Conservation (phyloP, 2,888 invertebrate genomes). For the Yponomeuta malinellus region DNA sequence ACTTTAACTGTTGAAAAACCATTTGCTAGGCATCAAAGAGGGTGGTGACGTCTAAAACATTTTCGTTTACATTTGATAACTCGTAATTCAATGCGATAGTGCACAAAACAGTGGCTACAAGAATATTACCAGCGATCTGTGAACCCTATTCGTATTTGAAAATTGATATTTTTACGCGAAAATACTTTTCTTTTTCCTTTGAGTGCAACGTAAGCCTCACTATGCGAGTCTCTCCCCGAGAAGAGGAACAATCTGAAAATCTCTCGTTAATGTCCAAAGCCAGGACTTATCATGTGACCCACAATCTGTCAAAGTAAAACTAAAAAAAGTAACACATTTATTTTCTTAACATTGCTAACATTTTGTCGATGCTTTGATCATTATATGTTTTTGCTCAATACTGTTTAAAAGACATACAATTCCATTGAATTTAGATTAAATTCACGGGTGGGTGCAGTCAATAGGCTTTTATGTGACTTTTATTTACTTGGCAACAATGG, state of each 20-base stretch:
- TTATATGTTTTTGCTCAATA: no score
- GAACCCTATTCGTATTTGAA: not conserved
- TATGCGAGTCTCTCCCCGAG: not conserved
- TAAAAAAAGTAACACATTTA: no score
- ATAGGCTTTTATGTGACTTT: no score
- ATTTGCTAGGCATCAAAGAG: not conserved
- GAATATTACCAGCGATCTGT: not conserved
- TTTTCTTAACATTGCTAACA: no score
- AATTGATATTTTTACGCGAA: not conserved
- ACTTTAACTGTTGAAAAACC: no score
- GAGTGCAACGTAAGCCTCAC: not conserved
- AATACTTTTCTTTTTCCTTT: not conserved
- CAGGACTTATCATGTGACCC: slow-evolving; percentile 5
- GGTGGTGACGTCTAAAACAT: not conserved
- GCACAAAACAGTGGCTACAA: not conserved
- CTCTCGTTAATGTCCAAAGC: slow-evolving; percentile 1
- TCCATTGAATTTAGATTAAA: no score
- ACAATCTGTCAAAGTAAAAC: not conserved
- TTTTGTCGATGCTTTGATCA: no score
- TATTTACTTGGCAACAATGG: no score
- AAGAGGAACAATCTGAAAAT: not conserved
- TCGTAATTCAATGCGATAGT: not conserved
- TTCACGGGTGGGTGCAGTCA: no score
- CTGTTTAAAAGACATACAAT: no score
- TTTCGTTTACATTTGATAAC: not conserved